Evolutionary conservation across 1,140 invertebrate genomes (phyloP), one percentile per base, ranked within the genome.

Genomic region (Tenebrio molitor): DNA sequence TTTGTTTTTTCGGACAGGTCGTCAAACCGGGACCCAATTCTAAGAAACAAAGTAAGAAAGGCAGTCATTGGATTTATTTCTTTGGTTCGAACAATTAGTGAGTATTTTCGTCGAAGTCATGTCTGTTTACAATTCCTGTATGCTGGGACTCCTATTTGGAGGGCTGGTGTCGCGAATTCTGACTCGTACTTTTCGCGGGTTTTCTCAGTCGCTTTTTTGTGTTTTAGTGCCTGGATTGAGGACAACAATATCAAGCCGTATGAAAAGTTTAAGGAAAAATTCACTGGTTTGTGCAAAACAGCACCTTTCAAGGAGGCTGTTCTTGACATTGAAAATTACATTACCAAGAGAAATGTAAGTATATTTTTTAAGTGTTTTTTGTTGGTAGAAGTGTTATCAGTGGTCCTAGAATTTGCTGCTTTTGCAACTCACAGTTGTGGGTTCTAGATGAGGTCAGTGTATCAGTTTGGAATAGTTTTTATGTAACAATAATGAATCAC

Each of bases 81-180:
- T 97, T 95, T 87, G 96, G 96, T 50, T 92, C 92, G 29, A 91
- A 95, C 76, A 97, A 97, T 84, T 97, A 93, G 94, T 96, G 88
- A 95, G 94, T 92, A 82, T 29, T 39, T n/a, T n/a, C n/a, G n/a
- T n/a, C n/a, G n/a, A n/a, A n/a, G n/a, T n/a, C n/a, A n/a, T n/a
- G n/a, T n/a, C n/a, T n/a, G n/a, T n/a, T n/a, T n/a, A n/a, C n/a
- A n/a, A n/a, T n/a, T n/a, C n/a, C n/a, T n/a, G n/a, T n/a, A n/a
- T n/a, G n/a, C n/a, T n/a, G n/a, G n/a, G n/a, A n/a, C n/a, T n/a
- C n/a, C n/a, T n/a, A n/a, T n/a, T n/a, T n/a, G n/a, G n/a, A n/a
- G n/a, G n/a, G n/a, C n/a, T n/a, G n/a, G n/a, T n/a, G n/a, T n/a
- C n/a, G n/a, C n/a, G n/a, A n/a, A n/a, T n/a, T n/a, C n/a, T n/a